These are phyloP conservation scores for Argyresthia albistria DNA, from an alignment of 2,888 invertebrate species.

Conservation along the genomic window DNA sequence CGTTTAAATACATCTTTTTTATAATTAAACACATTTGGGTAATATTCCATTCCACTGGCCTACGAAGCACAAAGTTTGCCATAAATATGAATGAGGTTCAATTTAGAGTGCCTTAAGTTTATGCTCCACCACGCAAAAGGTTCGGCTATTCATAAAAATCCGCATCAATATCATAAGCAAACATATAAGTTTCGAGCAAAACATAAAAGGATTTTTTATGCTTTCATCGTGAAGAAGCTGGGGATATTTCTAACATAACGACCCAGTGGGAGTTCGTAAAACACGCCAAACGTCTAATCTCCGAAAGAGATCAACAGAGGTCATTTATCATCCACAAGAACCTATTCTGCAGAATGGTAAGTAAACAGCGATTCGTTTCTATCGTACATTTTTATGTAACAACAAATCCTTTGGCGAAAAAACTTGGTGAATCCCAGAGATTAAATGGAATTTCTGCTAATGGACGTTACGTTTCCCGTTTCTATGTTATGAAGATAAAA, in stretches of 20 bases:
- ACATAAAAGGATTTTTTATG: neutral
- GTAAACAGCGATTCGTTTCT: neutral
- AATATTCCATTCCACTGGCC: no score
- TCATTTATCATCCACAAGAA: constrained; percentile 34
- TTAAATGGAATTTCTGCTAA: neutral
- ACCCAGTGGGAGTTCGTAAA: neutral
- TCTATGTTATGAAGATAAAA: neutral
- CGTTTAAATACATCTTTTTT: no score
- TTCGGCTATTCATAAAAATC: neutral
- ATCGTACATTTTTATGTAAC: neutral
- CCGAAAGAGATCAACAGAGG: constrained; percentile 19
- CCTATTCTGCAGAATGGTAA: constrained; percentile 11
- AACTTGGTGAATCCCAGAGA: neutral
- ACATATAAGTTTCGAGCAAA: neutral
- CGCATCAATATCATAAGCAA: neutral
- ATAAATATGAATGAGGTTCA: no score
- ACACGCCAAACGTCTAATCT: constrained; percentile 18
- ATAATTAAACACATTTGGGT: no score
- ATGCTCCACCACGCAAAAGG: no score
- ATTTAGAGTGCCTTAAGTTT: no score
- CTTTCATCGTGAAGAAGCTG: neutral
- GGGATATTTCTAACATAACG: neutral
- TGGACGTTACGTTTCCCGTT: neutral
- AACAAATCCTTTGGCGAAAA: neutral
- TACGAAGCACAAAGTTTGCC: no score